A percentile compares a stretch with the other conserved stretches of the same genome.
Conservation (phyloP, 2,113 vertebrate genomes). For the Poecile atricapillus region DNA sequence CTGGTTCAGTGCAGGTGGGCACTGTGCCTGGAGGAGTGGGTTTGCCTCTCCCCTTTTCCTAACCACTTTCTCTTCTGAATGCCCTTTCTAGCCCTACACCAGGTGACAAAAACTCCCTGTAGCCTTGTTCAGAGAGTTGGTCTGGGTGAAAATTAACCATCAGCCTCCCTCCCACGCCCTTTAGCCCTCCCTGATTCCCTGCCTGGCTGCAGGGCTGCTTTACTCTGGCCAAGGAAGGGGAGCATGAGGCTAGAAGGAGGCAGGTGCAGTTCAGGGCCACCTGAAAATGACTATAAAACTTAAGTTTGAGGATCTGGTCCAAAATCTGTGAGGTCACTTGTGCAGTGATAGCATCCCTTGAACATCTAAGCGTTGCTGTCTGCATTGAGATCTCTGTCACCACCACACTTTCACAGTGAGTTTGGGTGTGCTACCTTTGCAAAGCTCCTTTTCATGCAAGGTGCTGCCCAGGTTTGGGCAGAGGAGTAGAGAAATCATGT, state of each 20-base stretch:
- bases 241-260: accelerated
- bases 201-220: neutral
- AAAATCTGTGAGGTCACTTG: neutral
- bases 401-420: neutral
- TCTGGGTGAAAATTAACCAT: neutral
- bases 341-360: neutral
- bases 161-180: neutral
- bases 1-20: neutral
- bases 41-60: neutral
- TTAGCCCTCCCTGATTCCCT: neutral
- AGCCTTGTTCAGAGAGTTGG: neutral
- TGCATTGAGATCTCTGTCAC: neutral
- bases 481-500: accelerated
- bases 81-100: neutral
- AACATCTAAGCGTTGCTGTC: too few species aligned
- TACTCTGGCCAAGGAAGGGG: neutral
- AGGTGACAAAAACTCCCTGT: neutral
- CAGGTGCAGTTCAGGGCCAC: accelerated
- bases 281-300: neutral
- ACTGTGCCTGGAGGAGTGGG: neutral
- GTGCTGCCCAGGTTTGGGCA: neutral
- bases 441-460: neutral
- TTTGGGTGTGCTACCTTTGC: neutral
- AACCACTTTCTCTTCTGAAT: accelerated
- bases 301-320: neutral